These are phyloP conservation scores for Plebejus argus DNA, from an alignment of 2,888 invertebrate genomes.

Conservation along the genomic window DNA sequence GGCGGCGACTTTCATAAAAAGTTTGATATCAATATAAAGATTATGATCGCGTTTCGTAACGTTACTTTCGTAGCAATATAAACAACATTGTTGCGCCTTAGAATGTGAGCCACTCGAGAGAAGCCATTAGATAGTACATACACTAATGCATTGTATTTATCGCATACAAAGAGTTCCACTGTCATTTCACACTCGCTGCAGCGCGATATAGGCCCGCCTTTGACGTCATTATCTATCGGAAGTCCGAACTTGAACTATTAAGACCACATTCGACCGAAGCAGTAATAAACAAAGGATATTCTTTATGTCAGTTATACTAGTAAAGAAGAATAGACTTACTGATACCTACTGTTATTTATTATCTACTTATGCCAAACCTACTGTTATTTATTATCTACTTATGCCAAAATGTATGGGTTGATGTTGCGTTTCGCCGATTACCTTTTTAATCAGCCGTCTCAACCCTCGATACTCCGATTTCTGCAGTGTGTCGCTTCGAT, in stretches of 20 bases:
- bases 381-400: too few species aligned
- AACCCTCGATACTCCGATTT: slow-evolving; percentile 91
- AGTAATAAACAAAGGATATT: neutral
- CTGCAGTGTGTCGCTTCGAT: slow-evolving; percentile 88
- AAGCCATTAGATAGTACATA: slow-evolving; percentile 16
- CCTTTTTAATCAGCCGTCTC: slow-evolving; percentile 90
- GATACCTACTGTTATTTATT: neutral
- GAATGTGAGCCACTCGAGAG: slow-evolving; percentile 8
- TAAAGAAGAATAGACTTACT: neutral
- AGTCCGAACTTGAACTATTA: slow-evolving; percentile 16
- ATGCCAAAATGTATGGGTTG: too few species aligned
- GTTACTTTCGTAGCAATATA: neutral
- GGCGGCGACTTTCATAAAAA: neutral
- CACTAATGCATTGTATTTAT: slow-evolving; percentile 27
- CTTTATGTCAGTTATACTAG: neutral
- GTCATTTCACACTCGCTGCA: slow-evolving; percentile 3
- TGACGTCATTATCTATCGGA: slow-evolving; percentile 19
- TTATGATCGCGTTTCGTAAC: neutral
- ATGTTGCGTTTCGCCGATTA: slow-evolving; percentile 45
- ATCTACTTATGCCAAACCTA: too few species aligned
- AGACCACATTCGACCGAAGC: slow-evolving; percentile 3
- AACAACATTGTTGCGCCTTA: slow-evolving; percentile 4
- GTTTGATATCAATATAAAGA: neutral
- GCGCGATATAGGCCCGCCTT: neutral
- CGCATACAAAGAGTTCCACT: slow-evolving; percentile 14